A percentile compares a stretch with the other conserved stretches of the same genome.
Conservation (phyloP, 2,888 invertebrate species). For the Hemicrepidius hirtus region DNA sequence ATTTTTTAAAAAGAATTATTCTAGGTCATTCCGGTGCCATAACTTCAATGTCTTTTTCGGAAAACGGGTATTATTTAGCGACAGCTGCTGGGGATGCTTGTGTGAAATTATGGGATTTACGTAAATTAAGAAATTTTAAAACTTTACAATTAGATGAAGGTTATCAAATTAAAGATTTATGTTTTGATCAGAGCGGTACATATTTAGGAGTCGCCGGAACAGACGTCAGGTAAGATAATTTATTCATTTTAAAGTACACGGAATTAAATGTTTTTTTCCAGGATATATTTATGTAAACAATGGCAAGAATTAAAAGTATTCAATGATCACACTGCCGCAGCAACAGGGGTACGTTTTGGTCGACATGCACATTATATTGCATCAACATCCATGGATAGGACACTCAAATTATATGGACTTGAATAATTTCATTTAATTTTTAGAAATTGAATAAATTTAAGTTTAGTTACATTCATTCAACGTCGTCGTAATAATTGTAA, state of each 20-base stretch:
- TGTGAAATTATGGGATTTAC: conserved; percentile 98
- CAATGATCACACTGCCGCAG: conserved; percentile 97
- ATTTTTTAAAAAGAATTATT: not conserved
- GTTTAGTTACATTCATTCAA: not conserved
- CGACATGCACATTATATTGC: conserved; percentile 95
- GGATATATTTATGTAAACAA: conserved; percentile 95
- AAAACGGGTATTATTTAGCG: conserved; percentile 99
- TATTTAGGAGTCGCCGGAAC: conserved; percentile 97
- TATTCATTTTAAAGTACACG: not conserved
- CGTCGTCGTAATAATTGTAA: no score
- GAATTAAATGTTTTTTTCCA: conserved; percentile 65
- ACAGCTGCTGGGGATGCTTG: conserved; percentile 98
- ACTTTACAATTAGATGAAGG: conserved; percentile 95
- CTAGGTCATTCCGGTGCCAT: conserved; percentile 96
- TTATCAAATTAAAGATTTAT: conserved; percentile 92
- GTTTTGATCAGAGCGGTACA: conserved; percentile 98
- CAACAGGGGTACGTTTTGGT: conserved; percentile 98
- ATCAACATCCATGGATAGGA: conserved; percentile 98
- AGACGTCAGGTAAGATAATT: conserved; percentile 85
- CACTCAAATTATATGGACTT: conserved; percentile 93
- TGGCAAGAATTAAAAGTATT: conserved; percentile 97
- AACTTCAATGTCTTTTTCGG: conserved; percentile 98
- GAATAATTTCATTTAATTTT: conserved; percentile 72
- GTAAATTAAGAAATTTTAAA: conserved; percentile 99
- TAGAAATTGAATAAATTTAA: not conserved